Percentiles rank a stretch among this genome's conserved stretches.
Evolutionary conservation across 2,797 vertebrate genomes (phyloP).

Genomic region (Odontamblyopus rebecca): DNA sequence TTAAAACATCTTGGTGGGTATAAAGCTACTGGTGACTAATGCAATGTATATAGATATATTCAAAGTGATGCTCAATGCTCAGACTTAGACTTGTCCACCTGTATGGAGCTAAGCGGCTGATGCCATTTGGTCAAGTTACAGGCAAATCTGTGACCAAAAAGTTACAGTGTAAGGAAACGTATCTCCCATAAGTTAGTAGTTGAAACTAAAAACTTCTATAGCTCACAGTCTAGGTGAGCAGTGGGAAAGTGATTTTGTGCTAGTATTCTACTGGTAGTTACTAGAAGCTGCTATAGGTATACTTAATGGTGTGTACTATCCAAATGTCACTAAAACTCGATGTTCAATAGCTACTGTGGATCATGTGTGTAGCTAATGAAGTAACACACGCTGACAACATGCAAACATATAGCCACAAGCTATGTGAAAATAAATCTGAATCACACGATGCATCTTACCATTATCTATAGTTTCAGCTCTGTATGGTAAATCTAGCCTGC

Average conservation of each 20-base stretch:
- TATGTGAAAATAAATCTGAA: background rate
- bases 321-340: background rate
- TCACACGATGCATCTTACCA: background rate
- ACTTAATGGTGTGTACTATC: background rate
- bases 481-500: background rate
- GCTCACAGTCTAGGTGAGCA: no score
- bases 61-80: background rate
- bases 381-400: background rate
- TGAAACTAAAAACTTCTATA: no score
- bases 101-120: background rate
- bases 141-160: no score
- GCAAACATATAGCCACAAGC: background rate
- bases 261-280: background rate
- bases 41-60: background rate
- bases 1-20: background rate
- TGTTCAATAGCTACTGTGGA: background rate
- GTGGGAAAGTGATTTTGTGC: no score
- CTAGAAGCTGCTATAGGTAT: background rate
- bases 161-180: no score
- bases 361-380: background rate
- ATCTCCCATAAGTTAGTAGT: no score
- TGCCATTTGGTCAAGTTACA: no score
- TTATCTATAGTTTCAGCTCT: background rate
- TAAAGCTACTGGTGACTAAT: background rate
- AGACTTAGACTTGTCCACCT: background rate